Evolutionary conservation across 2,113 vertebrate genomes (phyloP).

Genomic region (Trochalopteron elliotii): DNA sequence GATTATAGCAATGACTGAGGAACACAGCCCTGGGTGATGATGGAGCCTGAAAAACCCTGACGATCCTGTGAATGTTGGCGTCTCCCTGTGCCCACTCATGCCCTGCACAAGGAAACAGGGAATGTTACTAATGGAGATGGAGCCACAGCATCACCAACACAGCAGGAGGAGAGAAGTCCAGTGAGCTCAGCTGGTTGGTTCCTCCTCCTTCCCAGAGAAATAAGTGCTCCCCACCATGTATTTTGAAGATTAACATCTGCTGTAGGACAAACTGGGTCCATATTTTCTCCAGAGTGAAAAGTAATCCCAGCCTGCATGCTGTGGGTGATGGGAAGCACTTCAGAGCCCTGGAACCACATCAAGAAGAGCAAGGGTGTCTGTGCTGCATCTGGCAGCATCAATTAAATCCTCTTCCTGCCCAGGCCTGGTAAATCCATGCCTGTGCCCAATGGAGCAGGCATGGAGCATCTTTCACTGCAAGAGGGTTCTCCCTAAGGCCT

Average conservation of each 20-base stretch:
- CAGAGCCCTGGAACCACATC: neutral
- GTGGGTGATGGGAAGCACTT: neutral
- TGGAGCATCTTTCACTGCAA: neutral
- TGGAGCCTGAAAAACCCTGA: neutral
- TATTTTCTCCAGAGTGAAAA: neutral
- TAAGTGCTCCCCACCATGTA: fast-evolving
- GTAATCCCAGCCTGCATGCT: neutral
- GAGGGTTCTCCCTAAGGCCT: neutral
- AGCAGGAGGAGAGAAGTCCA: neutral
- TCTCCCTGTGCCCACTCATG: neutral
- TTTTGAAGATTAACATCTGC: neutral
- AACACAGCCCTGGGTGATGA: neutral
- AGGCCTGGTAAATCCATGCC: neutral
- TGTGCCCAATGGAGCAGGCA: neutral
- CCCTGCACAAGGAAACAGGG: neutral
- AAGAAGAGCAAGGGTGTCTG: neutral
- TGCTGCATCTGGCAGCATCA: neutral
- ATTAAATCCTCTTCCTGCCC: neutral
- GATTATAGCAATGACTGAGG: neutral
- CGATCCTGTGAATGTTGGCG: neutral
- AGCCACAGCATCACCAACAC: neutral
- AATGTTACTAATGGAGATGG: neutral
- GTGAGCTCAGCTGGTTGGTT: neutral
- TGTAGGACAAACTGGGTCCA: neutral
- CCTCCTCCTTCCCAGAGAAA: neutral